Percentiles rank a stretch among this genome's conserved stretches.
phyloP scores from a whole-genome alignment of 2,113 vertebrate genomes.

The Phoxinus phoxinus region DNA sequence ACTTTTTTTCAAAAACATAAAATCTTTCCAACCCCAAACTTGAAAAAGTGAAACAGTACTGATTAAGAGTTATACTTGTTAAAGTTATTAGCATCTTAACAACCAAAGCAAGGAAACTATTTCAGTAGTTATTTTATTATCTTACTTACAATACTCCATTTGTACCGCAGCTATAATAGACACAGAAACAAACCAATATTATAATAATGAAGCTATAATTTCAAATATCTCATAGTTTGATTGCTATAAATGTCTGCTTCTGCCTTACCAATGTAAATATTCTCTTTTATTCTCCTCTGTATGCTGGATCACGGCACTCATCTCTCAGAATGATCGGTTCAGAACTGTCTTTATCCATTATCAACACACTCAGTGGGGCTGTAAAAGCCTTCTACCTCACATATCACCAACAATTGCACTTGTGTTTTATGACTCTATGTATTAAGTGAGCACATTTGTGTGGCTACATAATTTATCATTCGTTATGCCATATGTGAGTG shows the following conservation, averaged over 20 bases:
- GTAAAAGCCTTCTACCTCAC: slow-evolving; percentile 7
- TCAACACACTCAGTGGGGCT: background rate
- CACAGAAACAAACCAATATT: background rate
- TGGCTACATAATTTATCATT: slow-evolving; percentile 18
- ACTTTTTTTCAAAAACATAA: too few species aligned
- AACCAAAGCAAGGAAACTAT: too few species aligned
- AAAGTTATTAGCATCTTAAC: too few species aligned
- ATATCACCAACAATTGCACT: background rate
- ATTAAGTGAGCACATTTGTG: slow-evolving; percentile 3
- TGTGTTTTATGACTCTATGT: slow-evolving; percentile 26
- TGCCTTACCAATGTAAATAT: background rate
- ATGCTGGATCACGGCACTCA: background rate
- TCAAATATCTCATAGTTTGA: background rate
- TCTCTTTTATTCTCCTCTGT: background rate
- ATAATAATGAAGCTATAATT: background rate
- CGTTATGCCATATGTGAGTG: background rate
- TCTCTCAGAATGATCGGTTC: slow-evolving; percentile 1
- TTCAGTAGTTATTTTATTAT: too few species aligned
- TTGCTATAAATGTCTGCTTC: background rate
- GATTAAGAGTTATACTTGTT: too few species aligned
- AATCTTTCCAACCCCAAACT: too few species aligned
- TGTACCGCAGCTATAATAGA: background rate
- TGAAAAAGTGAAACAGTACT: too few species aligned
- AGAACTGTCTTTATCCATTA: slow-evolving; percentile 12
- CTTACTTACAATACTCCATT: too few species aligned